Evolutionary conservation across 2,888 invertebrate species (phyloP).

Genomic region (Athalia cordata): DNA sequence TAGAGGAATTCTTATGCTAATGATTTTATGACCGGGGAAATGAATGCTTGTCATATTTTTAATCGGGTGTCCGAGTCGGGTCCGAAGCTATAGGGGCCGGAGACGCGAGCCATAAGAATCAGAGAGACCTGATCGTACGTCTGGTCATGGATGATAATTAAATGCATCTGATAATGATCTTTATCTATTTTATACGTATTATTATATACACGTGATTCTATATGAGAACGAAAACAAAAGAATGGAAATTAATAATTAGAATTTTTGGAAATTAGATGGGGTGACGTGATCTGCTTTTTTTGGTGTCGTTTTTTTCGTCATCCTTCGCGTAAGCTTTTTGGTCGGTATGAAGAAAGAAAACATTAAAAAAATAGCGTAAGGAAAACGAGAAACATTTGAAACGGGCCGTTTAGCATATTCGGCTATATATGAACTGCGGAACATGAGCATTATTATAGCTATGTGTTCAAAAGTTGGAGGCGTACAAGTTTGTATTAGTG

Average conservation of each 20-base stretch:
- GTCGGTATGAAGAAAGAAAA: no score
- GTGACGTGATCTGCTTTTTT: no score
- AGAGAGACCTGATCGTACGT: constrained; percentile 51
- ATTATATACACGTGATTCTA: constrained; percentile 2
- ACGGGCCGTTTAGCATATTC: no score
- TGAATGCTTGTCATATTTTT: constrained; percentile 73
- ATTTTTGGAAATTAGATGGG: no score
- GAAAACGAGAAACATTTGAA: no score
- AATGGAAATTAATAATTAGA: neutral
- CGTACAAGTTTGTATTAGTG: no score
- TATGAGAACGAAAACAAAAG: neutral
- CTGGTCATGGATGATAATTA: constrained; percentile 33
- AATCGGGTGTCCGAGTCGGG: constrained; percentile 70
- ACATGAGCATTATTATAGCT: no score
- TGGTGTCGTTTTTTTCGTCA: no score
- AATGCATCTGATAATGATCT: constrained; percentile 38
- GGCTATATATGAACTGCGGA: no score
- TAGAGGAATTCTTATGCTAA: constrained; percentile 74
- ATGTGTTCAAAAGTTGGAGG: no score
- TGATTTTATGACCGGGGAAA: constrained; percentile 74
- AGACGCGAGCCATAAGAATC: constrained; percentile 53
- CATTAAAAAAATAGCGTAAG: no score
- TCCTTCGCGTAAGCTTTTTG: no score
- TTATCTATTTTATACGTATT: neutral
- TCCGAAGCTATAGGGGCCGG: constrained; percentile 19